Evolutionary conservation across 2,888 invertebrate species (phyloP).

Genomic region (Catocala sponsa): DNA sequence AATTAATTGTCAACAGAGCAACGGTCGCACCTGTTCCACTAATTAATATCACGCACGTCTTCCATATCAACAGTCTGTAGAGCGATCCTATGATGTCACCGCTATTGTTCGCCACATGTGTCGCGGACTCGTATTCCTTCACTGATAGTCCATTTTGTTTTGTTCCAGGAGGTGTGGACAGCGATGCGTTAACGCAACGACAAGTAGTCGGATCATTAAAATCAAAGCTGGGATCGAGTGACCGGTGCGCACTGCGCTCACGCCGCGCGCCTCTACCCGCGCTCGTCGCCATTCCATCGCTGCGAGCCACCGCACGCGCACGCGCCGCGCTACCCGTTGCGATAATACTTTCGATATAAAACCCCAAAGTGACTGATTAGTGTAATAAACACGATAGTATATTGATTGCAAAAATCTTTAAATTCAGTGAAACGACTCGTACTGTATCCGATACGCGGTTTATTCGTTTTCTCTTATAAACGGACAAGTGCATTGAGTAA

Average conservation of each 20-base stretch:
- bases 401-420: conserved; percentile 50
- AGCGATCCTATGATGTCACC: conserved; percentile 9
- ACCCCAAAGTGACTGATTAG: conserved; percentile 55
- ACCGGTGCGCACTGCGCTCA: conserved; percentile 49
- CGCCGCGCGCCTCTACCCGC: conserved; percentile 58
- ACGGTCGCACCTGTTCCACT: conserved; percentile 36
- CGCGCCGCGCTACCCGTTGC: conserved; percentile 49
- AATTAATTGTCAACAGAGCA: conserved; percentile 19
- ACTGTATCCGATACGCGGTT: conserved; percentile 55
- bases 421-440: conserved; percentile 55
- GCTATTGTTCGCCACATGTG: conserved; percentile 11
- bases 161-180: conserved; percentile 55
- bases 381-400: conserved; percentile 59
- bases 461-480: conserved; percentile 64
- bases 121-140: conserved; percentile 19
- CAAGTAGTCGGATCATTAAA: conserved; percentile 61
- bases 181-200: conserved; percentile 51
- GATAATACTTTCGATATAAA: conserved; percentile 39
- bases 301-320: conserved; percentile 65
- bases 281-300: conserved; percentile 69
- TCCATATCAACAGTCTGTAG: conserved; percentile 5
- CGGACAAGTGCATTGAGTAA: conserved; percentile 79
- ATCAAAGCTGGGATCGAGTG: conserved; percentile 73
- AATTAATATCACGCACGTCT: conserved; percentile 33
- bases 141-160: conserved; percentile 25